Conservation (phyloP, 2,797 vertebrate species). For the Caiman crocodilus region DNA sequence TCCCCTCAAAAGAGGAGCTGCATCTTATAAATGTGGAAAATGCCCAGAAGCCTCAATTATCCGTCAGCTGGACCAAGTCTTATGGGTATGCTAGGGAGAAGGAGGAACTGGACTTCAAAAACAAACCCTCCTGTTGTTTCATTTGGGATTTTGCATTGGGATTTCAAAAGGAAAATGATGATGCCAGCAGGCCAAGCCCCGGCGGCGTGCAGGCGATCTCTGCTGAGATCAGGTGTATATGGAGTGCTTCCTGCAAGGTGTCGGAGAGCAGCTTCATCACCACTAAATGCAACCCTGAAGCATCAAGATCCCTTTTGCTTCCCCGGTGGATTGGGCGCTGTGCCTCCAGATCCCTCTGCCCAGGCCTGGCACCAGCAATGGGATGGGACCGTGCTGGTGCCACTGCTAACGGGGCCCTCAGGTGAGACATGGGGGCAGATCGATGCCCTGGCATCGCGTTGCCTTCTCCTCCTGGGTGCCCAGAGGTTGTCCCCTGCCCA, state of each 20-base stretch:
- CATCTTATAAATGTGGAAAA: fast-evolving
- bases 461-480: neutral
- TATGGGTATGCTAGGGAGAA: neutral
- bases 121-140: neutral
- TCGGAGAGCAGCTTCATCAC: neutral
- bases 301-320: neutral
- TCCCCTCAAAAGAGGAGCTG: neutral
- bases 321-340: neutral
- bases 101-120: neutral
- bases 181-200: neutral
- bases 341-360: neutral
- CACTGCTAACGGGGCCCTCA: too few species aligned
- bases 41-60: neutral
- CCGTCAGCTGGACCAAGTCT: neutral
- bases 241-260: neutral
- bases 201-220: neutral
- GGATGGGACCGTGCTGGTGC: too few species aligned
- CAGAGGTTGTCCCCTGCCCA: neutral
- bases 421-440: too few species aligned
- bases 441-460: too few species aligned
- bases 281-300: neutral
- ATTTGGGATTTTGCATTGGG: neutral
- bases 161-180: neutral
- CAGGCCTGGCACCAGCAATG: too few species aligned
- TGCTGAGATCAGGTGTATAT: neutral